These are phyloP conservation scores for Falco naumanni DNA, from an alignment of 2,797 vertebrate genomes.

Conservation along the genomic window DNA sequence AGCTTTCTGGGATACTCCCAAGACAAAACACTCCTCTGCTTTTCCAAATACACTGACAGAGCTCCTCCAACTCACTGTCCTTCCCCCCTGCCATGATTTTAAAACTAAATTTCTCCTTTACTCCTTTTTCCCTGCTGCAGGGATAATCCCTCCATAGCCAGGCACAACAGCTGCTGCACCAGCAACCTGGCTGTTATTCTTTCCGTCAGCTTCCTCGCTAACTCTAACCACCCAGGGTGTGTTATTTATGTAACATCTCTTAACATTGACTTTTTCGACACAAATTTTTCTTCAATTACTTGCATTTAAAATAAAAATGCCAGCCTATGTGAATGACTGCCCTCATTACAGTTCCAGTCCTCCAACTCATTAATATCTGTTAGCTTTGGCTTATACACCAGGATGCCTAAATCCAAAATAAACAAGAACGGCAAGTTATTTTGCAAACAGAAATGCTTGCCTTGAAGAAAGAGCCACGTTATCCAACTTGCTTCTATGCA, in stretches of 20 bases:
- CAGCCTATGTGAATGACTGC: not conserved
- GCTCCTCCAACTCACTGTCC: not conserved
- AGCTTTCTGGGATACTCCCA: not conserved
- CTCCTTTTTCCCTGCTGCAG: not conserved
- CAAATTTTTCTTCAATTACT: conserved; percentile 27
- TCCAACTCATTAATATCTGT: conserved; percentile 61
- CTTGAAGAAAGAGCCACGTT: not conserved
- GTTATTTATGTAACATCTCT: not conserved
- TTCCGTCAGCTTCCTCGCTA: not conserved
- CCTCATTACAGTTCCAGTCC: conserved; percentile 18
- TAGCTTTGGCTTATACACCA: conserved; percentile 55
- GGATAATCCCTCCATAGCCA: not conserved
- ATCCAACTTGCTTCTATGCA: not conserved
- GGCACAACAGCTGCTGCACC: not conserved
- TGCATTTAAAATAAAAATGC: conserved; percentile 39
- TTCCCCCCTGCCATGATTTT: not conserved
- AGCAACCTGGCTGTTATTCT: not conserved
- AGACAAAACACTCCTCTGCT: rapidly evolving
- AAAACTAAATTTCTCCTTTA: not conserved
- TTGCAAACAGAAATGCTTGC: conserved; percentile 10
- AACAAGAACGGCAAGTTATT: conserved; percentile 31
- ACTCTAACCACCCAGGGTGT: not conserved
- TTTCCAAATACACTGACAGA: not conserved
- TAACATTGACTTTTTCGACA: not conserved
- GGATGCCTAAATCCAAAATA: conserved; percentile 50